Evolutionary conservation across 1,140 invertebrate species (phyloP).

Genomic region (Saccostrea glomerata): DNA sequence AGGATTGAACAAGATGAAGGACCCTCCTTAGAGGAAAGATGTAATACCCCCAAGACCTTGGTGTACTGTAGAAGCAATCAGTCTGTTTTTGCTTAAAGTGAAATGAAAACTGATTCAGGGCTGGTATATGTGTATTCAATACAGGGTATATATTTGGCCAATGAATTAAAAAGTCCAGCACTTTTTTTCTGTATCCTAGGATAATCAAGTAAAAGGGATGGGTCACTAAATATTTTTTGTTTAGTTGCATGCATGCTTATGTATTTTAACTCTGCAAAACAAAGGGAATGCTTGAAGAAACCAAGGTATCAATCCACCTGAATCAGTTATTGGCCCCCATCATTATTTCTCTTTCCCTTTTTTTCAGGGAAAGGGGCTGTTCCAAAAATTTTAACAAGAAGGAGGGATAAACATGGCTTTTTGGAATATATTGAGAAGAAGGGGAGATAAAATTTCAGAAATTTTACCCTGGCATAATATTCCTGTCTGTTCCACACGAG

Average conservation of each 20-base stretch:
- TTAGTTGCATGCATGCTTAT: slow-evolving; percentile 27
- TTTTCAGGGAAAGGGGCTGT: slow-evolving; percentile 65
- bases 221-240: background rate
- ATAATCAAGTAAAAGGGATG: slow-evolving; percentile 10
- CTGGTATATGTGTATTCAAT: slow-evolving; percentile 33
- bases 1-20: slow-evolving; percentile 40
- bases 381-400: slow-evolving; percentile 64
- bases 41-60: slow-evolving; percentile 6
- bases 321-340: slow-evolving; percentile 54
- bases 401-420: slow-evolving; percentile 68
- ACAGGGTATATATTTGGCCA: background rate
- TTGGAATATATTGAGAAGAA: background rate
- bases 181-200: slow-evolving; percentile 13
- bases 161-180: background rate
- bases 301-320: slow-evolving; percentile 42
- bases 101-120: slow-evolving; percentile 58
- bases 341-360: slow-evolving; percentile 55
- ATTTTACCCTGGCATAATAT: slow-evolving; percentile 41
- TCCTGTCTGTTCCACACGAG: slow-evolving; percentile 5
- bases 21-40: slow-evolving; percentile 20
- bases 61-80: slow-evolving; percentile 33
- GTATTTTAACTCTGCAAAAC: slow-evolving; percentile 12
- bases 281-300: slow-evolving; percentile 41
- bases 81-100: slow-evolving; percentile 38
- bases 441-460: background rate